phyloP scores from a whole-genome alignment of 2,113 vertebrate genomes.

The Tringa solitaria region DNA sequence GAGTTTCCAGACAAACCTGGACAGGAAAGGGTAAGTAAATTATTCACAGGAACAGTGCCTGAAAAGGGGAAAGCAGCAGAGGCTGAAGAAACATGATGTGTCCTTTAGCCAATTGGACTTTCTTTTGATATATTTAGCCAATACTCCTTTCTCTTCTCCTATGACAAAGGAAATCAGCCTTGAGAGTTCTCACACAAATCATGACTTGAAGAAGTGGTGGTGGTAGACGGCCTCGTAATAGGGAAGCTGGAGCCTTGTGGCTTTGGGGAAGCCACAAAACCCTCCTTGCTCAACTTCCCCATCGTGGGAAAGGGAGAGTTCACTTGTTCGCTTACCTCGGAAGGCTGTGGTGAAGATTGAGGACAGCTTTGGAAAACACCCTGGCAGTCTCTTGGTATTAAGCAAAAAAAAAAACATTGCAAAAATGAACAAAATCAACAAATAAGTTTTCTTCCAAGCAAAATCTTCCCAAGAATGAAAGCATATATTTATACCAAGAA shows the following conservation, averaged over 20 bases:
- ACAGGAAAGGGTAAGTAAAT: not conserved
- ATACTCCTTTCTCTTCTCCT: not conserved
- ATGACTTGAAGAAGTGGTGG: not conserved
- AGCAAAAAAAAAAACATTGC: not conserved
- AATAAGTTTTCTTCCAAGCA: not conserved
- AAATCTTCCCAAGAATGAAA: not conserved
- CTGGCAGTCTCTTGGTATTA: not conserved
- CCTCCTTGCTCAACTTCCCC: not conserved
- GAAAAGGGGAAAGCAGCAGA: not conserved
- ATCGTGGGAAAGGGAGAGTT: not conserved
- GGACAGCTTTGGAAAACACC: not conserved
- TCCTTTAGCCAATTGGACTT: accelerated
- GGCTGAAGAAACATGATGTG: not conserved
- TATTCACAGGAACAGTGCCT: not conserved
- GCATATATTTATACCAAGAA: not conserved
- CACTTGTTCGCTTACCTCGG: accelerated
- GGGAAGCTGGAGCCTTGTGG: not conserved
- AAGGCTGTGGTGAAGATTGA: not conserved
- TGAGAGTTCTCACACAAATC: not conserved
- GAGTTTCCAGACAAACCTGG: not conserved
- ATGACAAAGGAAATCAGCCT: not conserved
- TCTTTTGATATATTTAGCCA: not conserved
- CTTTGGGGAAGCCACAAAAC: conserved; percentile 1
- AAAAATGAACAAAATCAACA: not conserved
- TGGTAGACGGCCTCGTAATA: not conserved